These are phyloP conservation scores for Siniperca scherzeri DNA, from an alignment of 2,797 vertebrate genomes.

Conservation along the genomic window DNA sequence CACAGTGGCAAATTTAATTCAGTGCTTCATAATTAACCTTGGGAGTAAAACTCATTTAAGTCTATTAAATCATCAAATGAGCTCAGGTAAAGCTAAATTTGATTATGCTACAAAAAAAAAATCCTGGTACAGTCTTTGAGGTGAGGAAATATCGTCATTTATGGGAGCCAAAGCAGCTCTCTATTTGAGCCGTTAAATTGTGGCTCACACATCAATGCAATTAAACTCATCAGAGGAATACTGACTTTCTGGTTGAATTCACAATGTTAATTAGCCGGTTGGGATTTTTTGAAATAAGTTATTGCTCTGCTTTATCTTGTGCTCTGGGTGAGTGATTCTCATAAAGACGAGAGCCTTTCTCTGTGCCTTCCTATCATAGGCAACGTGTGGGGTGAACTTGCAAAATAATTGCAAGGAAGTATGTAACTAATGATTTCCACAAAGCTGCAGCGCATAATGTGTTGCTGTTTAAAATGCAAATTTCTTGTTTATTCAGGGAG, in stretches of 20 bases:
- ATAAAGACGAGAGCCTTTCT: constrained; percentile 82
- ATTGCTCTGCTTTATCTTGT: constrained; percentile 80
- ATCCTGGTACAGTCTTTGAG: constrained; percentile 75
- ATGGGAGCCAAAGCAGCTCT: constrained; percentile 79
- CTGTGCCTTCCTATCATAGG: constrained; percentile 78
- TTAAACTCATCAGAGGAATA: constrained; percentile 82
- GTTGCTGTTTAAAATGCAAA: constrained; percentile 86
- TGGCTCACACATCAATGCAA: constrained; percentile 78
- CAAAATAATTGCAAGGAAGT: constrained; percentile 84
- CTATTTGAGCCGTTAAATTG: constrained; percentile 83
- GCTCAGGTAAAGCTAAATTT: constrained; percentile 87
- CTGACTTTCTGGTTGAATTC: constrained; percentile 87
- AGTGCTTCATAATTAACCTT: constrained; percentile 87
- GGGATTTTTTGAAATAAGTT: constrained; percentile 83
- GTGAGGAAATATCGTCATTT: constrained; percentile 76
- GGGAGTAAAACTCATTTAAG: constrained; percentile 82
- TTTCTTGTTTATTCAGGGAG: constrained; percentile 78
- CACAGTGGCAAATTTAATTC: constrained; percentile 86
- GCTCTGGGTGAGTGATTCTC: constrained; percentile 86
- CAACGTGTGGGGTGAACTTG: constrained; percentile 78
- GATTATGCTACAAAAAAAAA: constrained; percentile 72
- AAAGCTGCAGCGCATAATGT: constrained; percentile 80
- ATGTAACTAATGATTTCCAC: constrained; percentile 85
- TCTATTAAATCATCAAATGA: constrained; percentile 87
- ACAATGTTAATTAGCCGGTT: constrained; percentile 87